Evolutionary conservation across 2,797 vertebrate species (phyloP), one percentile per base, ranked within the genome.

Genomic region (Toxotes lorentzi): DNA sequence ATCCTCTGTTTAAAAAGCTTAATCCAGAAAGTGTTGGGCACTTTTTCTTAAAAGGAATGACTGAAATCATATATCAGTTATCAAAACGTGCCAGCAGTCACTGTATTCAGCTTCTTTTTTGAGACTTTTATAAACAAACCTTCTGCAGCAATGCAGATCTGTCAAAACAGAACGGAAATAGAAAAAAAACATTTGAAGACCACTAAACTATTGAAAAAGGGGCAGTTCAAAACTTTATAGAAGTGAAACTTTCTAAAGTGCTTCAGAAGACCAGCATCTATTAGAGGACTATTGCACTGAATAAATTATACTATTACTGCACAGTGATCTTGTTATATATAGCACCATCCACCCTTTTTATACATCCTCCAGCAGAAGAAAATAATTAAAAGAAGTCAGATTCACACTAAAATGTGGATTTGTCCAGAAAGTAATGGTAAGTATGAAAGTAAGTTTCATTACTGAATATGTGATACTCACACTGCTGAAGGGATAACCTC

Each of bases 401-500:
- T 23, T 13, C 4, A 32, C 3, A 62, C 13, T 32, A 12, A 12
- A 50, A 40, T 51, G n/a, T 24, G n/a, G 6, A 30, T 30, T 27
- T 41, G 21, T n/a, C 3, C 19, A 17, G 24, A 32, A 50, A 16
- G 16, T 10, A 40, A 40, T 38, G 17, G 1, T 19, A 53, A 13
- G 27, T 17, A 51, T 10, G 0, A 13, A 5, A 3, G 4, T 4
- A 17, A 14, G 16, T 47, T n/a, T 30, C 11, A 19, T 23, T 19
- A 27, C 21, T 51, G 43, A 43, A 3, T 11, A 30, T 2, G 0
- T 4, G 60, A 50, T 14, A 90, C 95, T 90, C 88, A 97, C 96
- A 95, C 88, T 63, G 95, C 92, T 67, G 95, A 96, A n/a, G 96
- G 96, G 78, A 97, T 96, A 85, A 97, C 73, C 76, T 96, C 95